Conservation (phyloP, 2,888 invertebrate species). For the Heteromyza rotundicornis region DNA sequence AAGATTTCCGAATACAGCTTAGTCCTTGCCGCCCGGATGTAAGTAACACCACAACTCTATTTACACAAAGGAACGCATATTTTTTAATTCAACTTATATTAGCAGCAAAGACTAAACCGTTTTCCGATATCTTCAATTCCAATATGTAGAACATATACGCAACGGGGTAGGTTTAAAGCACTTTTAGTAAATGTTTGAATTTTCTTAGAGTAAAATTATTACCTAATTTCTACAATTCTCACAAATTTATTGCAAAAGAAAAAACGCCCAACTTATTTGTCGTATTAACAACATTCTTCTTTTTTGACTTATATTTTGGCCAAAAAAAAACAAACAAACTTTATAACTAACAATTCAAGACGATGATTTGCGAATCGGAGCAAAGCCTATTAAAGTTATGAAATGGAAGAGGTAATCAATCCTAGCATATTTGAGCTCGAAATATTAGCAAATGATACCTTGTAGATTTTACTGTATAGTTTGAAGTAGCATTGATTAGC, state of each 20-base stretch:
- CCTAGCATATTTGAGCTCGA: too few relatives aligned
- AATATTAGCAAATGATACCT: too few relatives aligned
- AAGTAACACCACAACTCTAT: conserved; percentile 46
- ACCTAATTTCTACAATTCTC: too few relatives aligned
- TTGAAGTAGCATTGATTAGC: too few relatives aligned
- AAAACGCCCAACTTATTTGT: conserved; percentile 37
- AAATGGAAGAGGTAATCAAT: conserved; percentile 58
- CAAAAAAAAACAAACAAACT: not conserved
- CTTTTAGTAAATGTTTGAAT: too few relatives aligned
- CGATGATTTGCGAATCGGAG: conserved; percentile 56
- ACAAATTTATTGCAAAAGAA: too few relatives aligned
- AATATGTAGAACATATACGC: too few relatives aligned
- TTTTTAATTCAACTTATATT: conserved; percentile 45
- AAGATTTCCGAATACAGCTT: conserved; percentile 57
- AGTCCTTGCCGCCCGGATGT: conserved; percentile 60
- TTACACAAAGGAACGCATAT: too few relatives aligned
- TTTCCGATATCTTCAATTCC: conserved; percentile 51
- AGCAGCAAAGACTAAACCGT: conserved; percentile 62
- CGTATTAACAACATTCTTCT: conserved; percentile 26
- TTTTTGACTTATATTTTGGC: conserved; percentile 11
- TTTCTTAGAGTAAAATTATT: not conserved
- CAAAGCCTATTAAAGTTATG: conserved; percentile 54
- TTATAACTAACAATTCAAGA: conserved; percentile 34
- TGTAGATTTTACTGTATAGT: too few relatives aligned
- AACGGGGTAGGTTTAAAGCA: too few relatives aligned